Conservation (phyloP, 2,113 vertebrate species). For the Rissa tridactyla region DNA sequence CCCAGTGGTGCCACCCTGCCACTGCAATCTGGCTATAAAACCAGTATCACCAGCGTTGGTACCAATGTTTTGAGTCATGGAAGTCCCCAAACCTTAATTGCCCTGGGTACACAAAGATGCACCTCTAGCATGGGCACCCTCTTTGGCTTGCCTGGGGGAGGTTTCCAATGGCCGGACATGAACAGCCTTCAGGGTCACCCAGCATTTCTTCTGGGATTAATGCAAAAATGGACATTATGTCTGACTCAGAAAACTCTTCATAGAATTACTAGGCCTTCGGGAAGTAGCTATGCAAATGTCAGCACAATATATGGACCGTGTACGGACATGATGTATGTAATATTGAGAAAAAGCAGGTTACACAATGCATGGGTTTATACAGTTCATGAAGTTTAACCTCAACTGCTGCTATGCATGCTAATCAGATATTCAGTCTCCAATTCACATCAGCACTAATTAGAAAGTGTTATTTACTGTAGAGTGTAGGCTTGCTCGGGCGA, state of each 20-base stretch:
- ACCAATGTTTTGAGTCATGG: rapidly evolving
- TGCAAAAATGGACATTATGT: neutral
- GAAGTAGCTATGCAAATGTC: neutral
- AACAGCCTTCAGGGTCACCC: neutral
- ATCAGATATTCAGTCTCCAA: neutral
- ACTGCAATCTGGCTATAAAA: neutral
- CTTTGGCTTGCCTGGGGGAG: neutral
- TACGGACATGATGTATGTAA: neutral
- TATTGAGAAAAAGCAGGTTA: neutral
- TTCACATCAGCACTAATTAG: neutral
- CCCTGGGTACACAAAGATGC: neutral
- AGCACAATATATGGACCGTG: neutral
- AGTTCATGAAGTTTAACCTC: neutral
- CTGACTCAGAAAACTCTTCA: neutral
- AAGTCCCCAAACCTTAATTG: neutral
- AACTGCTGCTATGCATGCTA: neutral
- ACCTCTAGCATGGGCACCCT: neutral
- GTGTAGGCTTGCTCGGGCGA: neutral
- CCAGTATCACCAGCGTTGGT: neutral
- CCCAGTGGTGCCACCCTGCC: neutral
- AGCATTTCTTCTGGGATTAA: neutral
- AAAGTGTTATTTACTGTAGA: constrained; percentile 15
- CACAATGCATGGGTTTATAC: neutral
- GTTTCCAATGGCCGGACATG: neutral
- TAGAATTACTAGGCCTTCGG: neutral